Percentiles rank a stretch among this genome's conserved stretches.
These are phyloP conservation scores for Drosophila austrosaltans DNA, from an alignment of 2,888 invertebrate species.

Conservation along the genomic window DNA sequence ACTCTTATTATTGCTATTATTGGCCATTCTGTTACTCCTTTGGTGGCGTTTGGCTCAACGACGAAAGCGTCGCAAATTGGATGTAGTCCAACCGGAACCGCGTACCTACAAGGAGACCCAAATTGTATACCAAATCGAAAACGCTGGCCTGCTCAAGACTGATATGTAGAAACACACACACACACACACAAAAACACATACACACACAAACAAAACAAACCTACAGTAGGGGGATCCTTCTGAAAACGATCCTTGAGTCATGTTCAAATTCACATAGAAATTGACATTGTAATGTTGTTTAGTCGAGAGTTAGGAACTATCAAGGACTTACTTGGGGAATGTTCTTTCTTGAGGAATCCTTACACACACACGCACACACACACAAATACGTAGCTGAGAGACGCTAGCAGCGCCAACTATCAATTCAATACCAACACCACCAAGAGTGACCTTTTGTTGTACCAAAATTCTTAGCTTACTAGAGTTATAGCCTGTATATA, in stretches of 20 bases:
- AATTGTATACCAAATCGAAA: slow-evolving; percentile 93
- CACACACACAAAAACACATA: slow-evolving; percentile 11
- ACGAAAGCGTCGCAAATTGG: slow-evolving; percentile 86
- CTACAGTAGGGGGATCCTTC: too few relatives aligned
- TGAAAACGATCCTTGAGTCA: too few relatives aligned
- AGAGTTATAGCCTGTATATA: slow-evolving; percentile 36
- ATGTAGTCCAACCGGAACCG: slow-evolving; percentile 91
- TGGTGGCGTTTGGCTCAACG: slow-evolving; percentile 85
- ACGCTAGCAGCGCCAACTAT: slow-evolving; percentile 56
- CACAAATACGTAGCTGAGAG: slow-evolving; percentile 62
- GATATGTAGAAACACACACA: slow-evolving; percentile 85
- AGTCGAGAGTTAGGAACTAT: too few relatives aligned
- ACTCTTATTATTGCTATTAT: slow-evolving; percentile 83
- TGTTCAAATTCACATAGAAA: background rate
- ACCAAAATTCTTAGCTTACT: slow-evolving; percentile 68
- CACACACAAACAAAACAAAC: too few relatives aligned
- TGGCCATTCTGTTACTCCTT: slow-evolving; percentile 82
- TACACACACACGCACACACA: slow-evolving; percentile 26
- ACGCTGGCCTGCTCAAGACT: slow-evolving; percentile 91
- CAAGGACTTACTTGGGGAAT: too few relatives aligned
- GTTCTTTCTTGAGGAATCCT: too few relatives aligned
- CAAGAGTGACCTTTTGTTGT: slow-evolving; percentile 73
- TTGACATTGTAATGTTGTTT: too few relatives aligned
- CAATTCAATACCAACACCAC: slow-evolving; percentile 47
- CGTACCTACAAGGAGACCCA: slow-evolving; percentile 93